phyloP scores from a whole-genome alignment of 2,113 vertebrate genomes.

The Platycercus adscitus region DNA sequence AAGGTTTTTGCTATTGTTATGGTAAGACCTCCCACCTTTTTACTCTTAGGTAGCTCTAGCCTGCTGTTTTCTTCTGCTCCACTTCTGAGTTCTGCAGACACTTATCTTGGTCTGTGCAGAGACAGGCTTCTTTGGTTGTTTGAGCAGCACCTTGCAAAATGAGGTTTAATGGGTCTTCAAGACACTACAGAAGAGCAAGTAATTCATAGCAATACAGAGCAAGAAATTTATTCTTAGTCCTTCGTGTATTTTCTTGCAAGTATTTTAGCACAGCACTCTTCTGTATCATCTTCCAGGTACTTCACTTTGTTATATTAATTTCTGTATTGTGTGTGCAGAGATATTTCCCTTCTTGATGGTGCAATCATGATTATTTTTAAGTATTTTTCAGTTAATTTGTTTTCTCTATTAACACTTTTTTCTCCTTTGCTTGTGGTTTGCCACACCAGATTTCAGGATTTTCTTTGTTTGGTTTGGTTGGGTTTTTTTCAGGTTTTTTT shows the following conservation, averaged over 20 bases:
- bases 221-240: background rate
- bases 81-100: background rate
- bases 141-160: background rate
- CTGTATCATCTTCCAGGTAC: background rate
- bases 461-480: background rate
- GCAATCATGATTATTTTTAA: background rate
- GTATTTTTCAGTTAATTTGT: background rate
- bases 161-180: background rate
- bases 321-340: background rate
- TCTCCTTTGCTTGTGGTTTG: background rate
- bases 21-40: background rate
- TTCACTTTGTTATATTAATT: background rate
- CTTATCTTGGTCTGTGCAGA: background rate
- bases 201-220: background rate
- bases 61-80: background rate
- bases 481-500: too few relatives aligned
- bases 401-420: background rate
- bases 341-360: background rate
- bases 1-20: background rate
- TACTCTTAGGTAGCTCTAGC: background rate
- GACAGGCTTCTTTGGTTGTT: background rate
- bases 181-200: background rate
- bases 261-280: background rate
- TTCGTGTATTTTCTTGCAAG: background rate
- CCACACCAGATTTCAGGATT: background rate